A percentile compares a stretch with the other conserved stretches of the same genome.
Evolutionary conservation across 2,113 vertebrate genomes (phyloP).

Genomic region (Tamias sibiricus): DNA sequence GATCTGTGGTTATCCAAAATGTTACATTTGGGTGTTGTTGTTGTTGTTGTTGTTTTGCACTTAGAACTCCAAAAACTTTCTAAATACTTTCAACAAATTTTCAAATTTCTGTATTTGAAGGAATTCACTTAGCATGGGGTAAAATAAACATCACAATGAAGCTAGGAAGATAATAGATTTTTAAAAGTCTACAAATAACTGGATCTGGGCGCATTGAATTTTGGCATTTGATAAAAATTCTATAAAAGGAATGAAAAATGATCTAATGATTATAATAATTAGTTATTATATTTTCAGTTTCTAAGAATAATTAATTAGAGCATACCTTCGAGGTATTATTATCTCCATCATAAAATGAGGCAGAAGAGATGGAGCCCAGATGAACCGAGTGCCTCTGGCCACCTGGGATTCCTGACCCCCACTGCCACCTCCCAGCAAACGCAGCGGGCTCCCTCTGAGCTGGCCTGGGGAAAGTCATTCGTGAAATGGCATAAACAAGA

Average conservation of each 20-base stretch:
- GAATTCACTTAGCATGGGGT: not conserved
- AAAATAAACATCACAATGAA: constrained; percentile 7
- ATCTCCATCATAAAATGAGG: constrained; percentile 62
- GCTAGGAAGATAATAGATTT: not conserved
- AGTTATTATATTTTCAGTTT: constrained; percentile 65
- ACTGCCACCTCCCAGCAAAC: fast-evolving
- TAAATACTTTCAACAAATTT: constrained; percentile 28
- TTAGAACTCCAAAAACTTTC: not conserved
- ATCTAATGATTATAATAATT: constrained; percentile 60
- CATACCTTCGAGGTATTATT: constrained; percentile 70
- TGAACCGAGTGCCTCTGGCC: constrained; percentile 14
- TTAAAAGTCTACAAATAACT: not conserved
- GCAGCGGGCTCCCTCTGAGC: not conserved
- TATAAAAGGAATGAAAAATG: constrained; percentile 65
- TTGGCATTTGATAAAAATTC: constrained; percentile 59
- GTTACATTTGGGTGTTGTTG: not conserved
- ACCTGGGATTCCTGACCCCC: not conserved
- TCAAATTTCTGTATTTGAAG: constrained; percentile 20
- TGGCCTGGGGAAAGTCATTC: not conserved
- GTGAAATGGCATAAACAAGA: not conserved
- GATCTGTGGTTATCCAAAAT: not conserved
- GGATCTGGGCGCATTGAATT: not conserved
- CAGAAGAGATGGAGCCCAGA: not conserved
- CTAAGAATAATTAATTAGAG: constrained; percentile 71
- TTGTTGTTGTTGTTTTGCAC: not conserved